Evolutionary conservation across 92 coral and sea anemone species (phyloP).

Genomic region (Nematostella vectensis): DNA sequence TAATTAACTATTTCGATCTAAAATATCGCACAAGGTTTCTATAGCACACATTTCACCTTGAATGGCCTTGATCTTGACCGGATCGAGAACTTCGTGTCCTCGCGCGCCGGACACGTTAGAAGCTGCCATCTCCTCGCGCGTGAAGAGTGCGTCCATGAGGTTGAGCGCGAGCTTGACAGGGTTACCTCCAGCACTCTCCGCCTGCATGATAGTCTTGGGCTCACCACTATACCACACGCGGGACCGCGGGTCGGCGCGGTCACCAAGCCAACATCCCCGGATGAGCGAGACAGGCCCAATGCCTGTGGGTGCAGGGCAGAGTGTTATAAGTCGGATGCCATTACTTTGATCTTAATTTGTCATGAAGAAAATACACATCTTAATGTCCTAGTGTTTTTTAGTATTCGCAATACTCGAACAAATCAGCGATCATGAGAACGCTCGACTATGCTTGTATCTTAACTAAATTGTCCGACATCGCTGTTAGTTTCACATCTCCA

Average conservation of each 20-base stretch:
- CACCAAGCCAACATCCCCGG: slow-evolving; percentile 89
- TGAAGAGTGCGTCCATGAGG: slow-evolving; percentile 77
- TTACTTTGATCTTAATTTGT: too few relatives aligned
- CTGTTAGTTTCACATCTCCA: too few relatives aligned
- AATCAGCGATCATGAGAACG: too few relatives aligned
- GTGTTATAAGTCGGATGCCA: not conserved
- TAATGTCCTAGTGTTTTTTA: too few relatives aligned
- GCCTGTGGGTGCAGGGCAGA: slow-evolving; percentile 21
- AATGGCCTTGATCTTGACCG: slow-evolving; percentile 87
- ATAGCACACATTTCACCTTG: too few relatives aligned
- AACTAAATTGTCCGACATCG: too few relatives aligned
- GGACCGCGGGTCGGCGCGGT: slow-evolving; percentile 44
- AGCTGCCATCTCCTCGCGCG: slow-evolving; percentile 93
- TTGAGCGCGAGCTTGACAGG: slow-evolving; percentile 90
- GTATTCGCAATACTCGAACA: too few relatives aligned
- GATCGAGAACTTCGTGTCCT: slow-evolving; percentile 81
- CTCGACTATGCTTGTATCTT: too few relatives aligned
- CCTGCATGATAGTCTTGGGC: slow-evolving; percentile 60
- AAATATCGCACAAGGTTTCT: too few relatives aligned
- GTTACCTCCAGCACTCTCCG: slow-evolving; percentile 82
- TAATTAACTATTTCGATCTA: too few relatives aligned
- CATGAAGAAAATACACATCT: too few relatives aligned
- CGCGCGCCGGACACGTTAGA: slow-evolving; percentile 93
- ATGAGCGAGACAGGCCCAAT: slow-evolving; percentile 31
- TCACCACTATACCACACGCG: slow-evolving; percentile 94